These are phyloP conservation scores for Litoditis marina DNA, from an alignment of 2,888 invertebrate species.

Conservation along the genomic window DNA sequence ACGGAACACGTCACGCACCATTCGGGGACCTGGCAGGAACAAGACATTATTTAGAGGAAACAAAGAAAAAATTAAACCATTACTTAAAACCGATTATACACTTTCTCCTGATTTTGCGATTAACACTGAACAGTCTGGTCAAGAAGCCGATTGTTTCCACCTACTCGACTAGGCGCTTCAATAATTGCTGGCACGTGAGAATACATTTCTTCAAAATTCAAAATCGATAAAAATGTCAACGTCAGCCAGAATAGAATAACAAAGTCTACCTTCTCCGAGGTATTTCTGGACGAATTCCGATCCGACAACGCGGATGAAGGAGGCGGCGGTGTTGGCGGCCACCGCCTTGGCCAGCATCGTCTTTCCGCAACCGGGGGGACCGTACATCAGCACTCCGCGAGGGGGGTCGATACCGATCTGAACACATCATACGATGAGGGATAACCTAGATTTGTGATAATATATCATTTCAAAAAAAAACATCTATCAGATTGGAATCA, in stretches of 20 bases:
- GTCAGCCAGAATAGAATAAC: neutral
- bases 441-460: neutral
- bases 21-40: conserved; percentile 74
- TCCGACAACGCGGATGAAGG: conserved; percentile 96
- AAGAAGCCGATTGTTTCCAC: too few species aligned
- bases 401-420: conserved; percentile 92
- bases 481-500: too few species aligned
- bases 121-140: too few species aligned
- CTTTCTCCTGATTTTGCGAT: too few species aligned
- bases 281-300: conserved; percentile 99
- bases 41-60: too few species aligned
- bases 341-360: conserved; percentile 89
- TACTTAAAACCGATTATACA: too few species aligned
- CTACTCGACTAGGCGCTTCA: too few species aligned
- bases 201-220: too few species aligned
- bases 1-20: conserved; percentile 98
- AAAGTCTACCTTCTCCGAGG: conserved; percentile 76
- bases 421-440: conserved; percentile 4
- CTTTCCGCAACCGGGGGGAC: conserved; percentile 98
- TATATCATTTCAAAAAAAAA: too few species aligned
- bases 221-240: neutral
- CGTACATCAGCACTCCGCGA: conserved; percentile 94
- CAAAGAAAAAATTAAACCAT: too few species aligned
- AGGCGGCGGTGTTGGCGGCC: conserved; percentile 69
- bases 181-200: too few species aligned